Base-by-base conservation (phyloP, 2,113 vertebrate species). In the Embiotoca jacksoni region DNA sequence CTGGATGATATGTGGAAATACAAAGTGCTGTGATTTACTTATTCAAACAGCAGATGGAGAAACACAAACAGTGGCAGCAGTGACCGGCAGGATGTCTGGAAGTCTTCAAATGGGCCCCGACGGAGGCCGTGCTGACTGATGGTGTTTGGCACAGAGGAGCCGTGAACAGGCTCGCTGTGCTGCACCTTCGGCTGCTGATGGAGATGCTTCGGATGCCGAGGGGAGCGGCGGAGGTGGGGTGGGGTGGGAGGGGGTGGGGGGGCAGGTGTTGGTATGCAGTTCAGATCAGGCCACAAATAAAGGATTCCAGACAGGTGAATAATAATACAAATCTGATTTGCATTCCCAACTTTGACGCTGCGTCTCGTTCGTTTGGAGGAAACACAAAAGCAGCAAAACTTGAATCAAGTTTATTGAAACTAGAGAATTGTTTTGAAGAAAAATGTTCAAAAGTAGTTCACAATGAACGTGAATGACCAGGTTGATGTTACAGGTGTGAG, bases 321-420 rank as follows among this genome's bases (percentile, higher is more conserved):
- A 81, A 55, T 58, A 75, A 87, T 49, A n/a, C 37, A 23, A 23
- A 23, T 72, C n/a, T 67, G 30, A 84, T 85, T 78, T 78, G 72
- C 81, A 89, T 86, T 44, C 16, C 7, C 2, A 23, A 15, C 87
- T 74, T 63, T 80, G 84, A 89, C 70, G 81, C 78, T 74, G 31
- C 7, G 7, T 7, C 44, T 6, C 2, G 7, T 11, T 2, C 44
- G 11, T 11, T 23, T 23, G 23, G 23, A 23, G 23, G 23, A 23
- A 23, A 23, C 23, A 23, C 23, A 23, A 23, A 23, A 46, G 31
- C 59, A 30, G 10, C 3, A 16, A 15, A 32, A 55, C 10, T 65
- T 75, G 33, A 8, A 49, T 11, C 13, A 33, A 15, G 10, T 76
- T 76, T 3, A 46, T 56, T 55, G 39, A 58, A 75, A 41, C 30